phyloP scores from a whole-genome alignment of 2,797 vertebrate genomes.

The Phrynocephalus vlangalii region DNA sequence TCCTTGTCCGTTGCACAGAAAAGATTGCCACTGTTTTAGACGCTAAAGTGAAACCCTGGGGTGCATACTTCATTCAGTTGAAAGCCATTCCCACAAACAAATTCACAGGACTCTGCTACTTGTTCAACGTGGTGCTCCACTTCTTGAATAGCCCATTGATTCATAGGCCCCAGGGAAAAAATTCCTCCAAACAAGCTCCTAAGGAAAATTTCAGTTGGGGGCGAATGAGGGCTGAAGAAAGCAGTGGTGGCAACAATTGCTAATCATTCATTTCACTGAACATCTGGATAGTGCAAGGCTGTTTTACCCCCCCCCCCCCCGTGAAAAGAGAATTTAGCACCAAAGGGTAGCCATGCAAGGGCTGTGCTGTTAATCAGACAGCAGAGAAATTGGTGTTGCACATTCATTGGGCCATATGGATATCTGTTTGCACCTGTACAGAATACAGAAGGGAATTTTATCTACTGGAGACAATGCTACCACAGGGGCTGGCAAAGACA shows the following conservation, averaged over 20 bases:
- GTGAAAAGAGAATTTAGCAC: conserved; percentile 78
- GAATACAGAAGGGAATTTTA: conserved; percentile 24
- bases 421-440: conserved; percentile 60
- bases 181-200: conserved; percentile 79
- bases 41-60: conserved; percentile 57
- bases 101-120: conserved; percentile 71
- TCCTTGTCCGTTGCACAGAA: conserved; percentile 54
- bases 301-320: conserved; percentile 77
- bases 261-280: conserved; percentile 83
- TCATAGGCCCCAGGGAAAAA: conserved; percentile 81
- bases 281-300: conserved; percentile 79
- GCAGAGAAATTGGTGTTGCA: conserved; percentile 70
- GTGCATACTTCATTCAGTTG: conserved; percentile 56
- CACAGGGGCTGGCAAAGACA: conserved; percentile 61
- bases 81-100: conserved; percentile 71
- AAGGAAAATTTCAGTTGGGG: conserved; percentile 81
- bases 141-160: conserved; percentile 77
- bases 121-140: conserved; percentile 71
- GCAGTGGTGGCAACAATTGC: conserved; percentile 76
- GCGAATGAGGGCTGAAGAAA: conserved; percentile 60
- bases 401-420: conserved; percentile 72
- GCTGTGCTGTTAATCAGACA: conserved; percentile 78
- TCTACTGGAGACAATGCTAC: conserved; percentile 48
- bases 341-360: conserved; percentile 79
- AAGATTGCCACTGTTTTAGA: conserved; percentile 71